These are phyloP conservation scores for Holacanthella duospinosa DNA, from an alignment of 2,888 invertebrate species.

Conservation along the genomic window DNA sequence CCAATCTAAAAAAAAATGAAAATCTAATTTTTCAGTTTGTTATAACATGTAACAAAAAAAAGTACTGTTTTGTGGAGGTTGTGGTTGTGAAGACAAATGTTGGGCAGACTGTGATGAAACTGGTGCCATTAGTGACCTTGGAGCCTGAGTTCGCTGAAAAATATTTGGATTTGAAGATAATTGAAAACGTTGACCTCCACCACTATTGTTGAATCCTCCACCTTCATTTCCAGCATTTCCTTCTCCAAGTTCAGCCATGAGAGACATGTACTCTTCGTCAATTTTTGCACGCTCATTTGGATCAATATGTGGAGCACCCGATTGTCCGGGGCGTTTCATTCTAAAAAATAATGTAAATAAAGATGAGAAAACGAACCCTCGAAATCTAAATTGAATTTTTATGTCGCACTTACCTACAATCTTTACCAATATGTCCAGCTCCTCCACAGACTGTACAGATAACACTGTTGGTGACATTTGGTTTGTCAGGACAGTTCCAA, in stretches of 20 bases:
- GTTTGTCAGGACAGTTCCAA: constrained; percentile 90
- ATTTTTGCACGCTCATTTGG: constrained; percentile 67
- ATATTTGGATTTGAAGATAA: constrained; percentile 13
- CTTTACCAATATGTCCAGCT: constrained; percentile 93
- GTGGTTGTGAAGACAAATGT: constrained; percentile 9
- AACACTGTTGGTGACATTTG: constrained; percentile 91
- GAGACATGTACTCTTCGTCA: constrained; percentile 96
- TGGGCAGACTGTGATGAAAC: constrained; percentile 18
- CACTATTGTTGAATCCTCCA: neutral
- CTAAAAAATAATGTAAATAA: no score
- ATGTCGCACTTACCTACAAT: constrained; percentile 67
- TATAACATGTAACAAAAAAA: no score
- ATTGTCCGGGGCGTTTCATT: constrained; percentile 31
- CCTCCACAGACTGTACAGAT: constrained; percentile 95
- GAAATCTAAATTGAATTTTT: no score
- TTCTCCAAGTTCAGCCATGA: constrained; percentile 98
- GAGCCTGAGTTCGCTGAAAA: constrained; percentile 49
- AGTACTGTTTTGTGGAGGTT: no score
- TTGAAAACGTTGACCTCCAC: neutral
- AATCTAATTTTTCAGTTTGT: no score
- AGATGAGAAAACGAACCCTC: no score
- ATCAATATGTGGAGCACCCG: constrained; percentile 34
- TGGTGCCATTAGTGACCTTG: constrained; percentile 53
- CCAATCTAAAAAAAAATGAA: neutral
- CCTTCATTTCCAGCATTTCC: constrained; percentile 57